A percentile compares a stretch with the other conserved stretches of the same genome.
These are phyloP conservation scores for Helicoverpa zea DNA, from an alignment of 1,140 invertebrate genomes.

Conservation along the genomic window DNA sequence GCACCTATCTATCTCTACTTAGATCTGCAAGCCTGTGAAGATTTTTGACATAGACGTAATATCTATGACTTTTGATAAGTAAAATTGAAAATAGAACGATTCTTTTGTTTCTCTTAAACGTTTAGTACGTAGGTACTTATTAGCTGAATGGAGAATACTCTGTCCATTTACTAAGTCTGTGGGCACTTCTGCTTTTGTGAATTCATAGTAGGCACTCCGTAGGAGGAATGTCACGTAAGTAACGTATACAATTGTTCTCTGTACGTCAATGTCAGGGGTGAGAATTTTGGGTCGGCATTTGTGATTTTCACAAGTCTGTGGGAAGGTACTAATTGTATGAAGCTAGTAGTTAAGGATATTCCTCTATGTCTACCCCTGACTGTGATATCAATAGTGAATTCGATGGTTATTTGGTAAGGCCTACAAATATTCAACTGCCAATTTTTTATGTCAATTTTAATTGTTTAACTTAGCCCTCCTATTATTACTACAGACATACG, in stretches of 20 bases:
- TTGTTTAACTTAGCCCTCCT: not conserved
- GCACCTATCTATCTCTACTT: too few species aligned
- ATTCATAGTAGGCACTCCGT: not conserved
- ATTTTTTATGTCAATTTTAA: too few species aligned
- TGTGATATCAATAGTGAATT: not conserved
- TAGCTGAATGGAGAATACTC: too few species aligned
- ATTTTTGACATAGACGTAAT: too few species aligned
- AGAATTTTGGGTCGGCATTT: conserved; percentile 1
- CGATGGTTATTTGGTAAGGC: too few species aligned
- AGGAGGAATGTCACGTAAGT: not conserved
- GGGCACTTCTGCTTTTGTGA: not conserved
- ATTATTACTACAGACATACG: not conserved
- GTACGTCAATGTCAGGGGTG: not conserved
- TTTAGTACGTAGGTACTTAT: too few species aligned
- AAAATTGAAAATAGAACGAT: too few species aligned
- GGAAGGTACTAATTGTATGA: not conserved
- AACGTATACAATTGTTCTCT: not conserved
- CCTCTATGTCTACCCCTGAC: not conserved
- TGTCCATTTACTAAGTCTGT: too few species aligned
- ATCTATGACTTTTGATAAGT: too few species aligned
- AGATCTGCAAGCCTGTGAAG: too few species aligned
- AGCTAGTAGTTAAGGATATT: not conserved
- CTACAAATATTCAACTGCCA: too few species aligned
- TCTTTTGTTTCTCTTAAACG: too few species aligned
- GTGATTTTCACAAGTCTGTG: not conserved